phyloP scores from a whole-genome alignment of 2,797 vertebrate species.

The Urophycis tenuis region DNA sequence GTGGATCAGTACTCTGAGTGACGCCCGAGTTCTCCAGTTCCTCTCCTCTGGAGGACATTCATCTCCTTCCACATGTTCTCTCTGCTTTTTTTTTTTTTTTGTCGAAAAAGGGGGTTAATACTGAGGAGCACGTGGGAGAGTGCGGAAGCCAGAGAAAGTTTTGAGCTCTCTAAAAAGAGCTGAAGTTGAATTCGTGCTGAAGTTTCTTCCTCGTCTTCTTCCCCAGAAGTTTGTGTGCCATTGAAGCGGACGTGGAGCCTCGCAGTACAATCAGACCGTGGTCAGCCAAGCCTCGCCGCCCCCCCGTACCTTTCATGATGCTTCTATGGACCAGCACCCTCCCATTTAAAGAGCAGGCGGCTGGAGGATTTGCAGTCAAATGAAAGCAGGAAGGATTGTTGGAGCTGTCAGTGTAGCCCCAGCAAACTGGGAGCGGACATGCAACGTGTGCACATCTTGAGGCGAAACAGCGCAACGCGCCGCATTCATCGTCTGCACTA shows the following conservation, averaged over 20 bases:
- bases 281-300: conserved; percentile 28
- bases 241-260: conserved; percentile 42
- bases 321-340: conserved; percentile 50
- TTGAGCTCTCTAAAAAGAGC: conserved; percentile 18
- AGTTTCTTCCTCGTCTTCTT: conserved; percentile 45
- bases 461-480: conserved; percentile 14
- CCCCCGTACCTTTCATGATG: conserved; percentile 46
- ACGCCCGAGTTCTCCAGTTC: not conserved
- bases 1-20: not conserved
- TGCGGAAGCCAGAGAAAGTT: not conserved
- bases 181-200: conserved; percentile 45
- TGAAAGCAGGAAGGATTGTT: conserved; percentile 55
- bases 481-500: not conserved
- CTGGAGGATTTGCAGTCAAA: conserved; percentile 52
- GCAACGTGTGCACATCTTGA: conserved; percentile 48
- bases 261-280: conserved; percentile 41
- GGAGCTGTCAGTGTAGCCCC: conserved; percentile 49
- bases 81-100: not conserved
- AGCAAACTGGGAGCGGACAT: conserved; percentile 50
- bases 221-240: conserved; percentile 41
- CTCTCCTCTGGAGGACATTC: conserved; percentile 4
- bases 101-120: not conserved
- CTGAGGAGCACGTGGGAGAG: not conserved
- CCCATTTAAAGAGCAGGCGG: conserved; percentile 53
- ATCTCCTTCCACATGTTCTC: not conserved